Conservation (phyloP, 1,140 invertebrate species). For the Conus ventricosus region DNA sequence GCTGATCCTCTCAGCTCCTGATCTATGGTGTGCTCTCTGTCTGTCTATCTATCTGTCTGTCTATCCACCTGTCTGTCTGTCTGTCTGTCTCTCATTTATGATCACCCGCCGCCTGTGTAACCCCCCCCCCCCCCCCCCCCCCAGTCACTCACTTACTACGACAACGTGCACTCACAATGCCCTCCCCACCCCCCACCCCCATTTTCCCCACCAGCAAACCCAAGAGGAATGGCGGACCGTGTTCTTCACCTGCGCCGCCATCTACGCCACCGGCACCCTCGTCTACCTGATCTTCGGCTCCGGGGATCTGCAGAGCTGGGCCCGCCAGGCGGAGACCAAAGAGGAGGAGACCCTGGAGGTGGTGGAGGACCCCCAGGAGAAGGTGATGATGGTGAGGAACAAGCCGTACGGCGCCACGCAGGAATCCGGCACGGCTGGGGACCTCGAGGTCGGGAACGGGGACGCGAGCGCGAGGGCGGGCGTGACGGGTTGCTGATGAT, state of each 20-base stretch:
- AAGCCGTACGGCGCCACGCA: background rate
- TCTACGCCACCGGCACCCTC: constrained; percentile 58
- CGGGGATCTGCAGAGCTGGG: constrained; percentile 43
- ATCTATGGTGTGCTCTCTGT: too few species aligned
- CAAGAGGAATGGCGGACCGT: constrained; percentile 58
- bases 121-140: too few species aligned
- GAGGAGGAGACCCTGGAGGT: background rate
- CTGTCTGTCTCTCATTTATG: too few species aligned
- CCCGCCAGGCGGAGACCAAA: background rate
- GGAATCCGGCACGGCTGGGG: background rate
- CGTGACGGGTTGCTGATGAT: background rate
- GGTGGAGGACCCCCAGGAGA: background rate
- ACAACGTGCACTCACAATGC: too few species aligned
- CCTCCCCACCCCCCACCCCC: background rate
- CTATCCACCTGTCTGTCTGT: too few species aligned
- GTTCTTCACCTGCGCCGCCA: constrained; percentile 59
- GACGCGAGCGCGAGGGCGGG: too few species aligned
- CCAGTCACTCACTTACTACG: too few species aligned
- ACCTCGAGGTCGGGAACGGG: too few species aligned
- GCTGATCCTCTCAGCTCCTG: too few species aligned
- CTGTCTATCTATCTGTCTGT: too few species aligned
- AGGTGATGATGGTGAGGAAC: background rate
- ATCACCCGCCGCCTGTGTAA: too few species aligned
- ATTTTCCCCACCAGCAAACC: constrained; percentile 47
- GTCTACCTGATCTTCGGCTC: constrained; percentile 54